Percentiles rank a stretch among this genome's conserved stretches.
Conservation (phyloP, 2,797 vertebrate genomes). For the Erethizon dorsatum region DNA sequence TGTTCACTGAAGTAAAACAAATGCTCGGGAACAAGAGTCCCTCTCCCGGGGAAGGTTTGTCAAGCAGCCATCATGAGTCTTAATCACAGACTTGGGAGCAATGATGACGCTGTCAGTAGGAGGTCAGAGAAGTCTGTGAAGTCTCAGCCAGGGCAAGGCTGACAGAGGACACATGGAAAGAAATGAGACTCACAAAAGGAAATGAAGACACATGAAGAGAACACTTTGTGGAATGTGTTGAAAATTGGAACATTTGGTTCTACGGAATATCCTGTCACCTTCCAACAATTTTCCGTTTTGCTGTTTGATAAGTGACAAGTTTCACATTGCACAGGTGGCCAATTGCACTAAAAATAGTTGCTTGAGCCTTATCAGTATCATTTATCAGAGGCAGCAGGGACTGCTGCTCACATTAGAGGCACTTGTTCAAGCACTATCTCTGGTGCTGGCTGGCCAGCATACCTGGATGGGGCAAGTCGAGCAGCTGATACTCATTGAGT, state of each 20-base stretch:
- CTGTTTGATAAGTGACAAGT: constrained; percentile 77
- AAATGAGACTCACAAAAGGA: not conserved
- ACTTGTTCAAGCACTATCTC: not conserved
- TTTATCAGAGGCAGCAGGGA: constrained; percentile 55
- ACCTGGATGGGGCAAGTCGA: not conserved
- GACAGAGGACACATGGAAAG: not conserved
- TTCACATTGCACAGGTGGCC: constrained; percentile 75
- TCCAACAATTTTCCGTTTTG: constrained; percentile 75
- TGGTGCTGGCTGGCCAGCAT: not conserved
- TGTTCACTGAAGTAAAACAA: constrained; percentile 69
- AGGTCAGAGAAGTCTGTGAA: constrained; percentile 1
- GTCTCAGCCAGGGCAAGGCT: constrained; percentile 11
- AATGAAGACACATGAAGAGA: constrained; percentile 64
- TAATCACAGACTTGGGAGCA: constrained; percentile 47
- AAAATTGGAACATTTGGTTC: constrained; percentile 74
- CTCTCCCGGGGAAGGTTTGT: constrained; percentile 65
- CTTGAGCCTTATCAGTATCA: constrained; percentile 64
- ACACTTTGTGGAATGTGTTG: constrained; percentile 61
- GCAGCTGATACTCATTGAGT: not conserved
- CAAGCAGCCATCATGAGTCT: not conserved
- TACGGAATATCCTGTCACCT: constrained; percentile 74
- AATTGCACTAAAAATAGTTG: constrained; percentile 74
- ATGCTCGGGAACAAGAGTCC: not conserved
- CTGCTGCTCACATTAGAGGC: not conserved
- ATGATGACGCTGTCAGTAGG: constrained; percentile 59